phyloP scores from a whole-genome alignment of 1,140 invertebrate genomes.

The Cherax destructor region DNA sequence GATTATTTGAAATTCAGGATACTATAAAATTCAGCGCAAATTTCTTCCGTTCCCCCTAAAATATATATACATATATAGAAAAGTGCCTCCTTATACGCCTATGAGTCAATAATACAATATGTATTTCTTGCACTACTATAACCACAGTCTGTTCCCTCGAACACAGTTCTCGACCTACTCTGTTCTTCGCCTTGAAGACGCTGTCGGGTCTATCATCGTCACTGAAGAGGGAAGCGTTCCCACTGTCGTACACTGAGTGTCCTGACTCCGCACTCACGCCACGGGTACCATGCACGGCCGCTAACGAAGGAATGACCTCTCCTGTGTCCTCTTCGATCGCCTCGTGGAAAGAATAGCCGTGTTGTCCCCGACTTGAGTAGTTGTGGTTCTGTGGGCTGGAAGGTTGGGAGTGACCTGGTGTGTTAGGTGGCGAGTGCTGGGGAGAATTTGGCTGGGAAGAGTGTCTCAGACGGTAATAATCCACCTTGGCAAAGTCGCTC shows the following conservation, averaged over 20 bases:
- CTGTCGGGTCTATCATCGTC: constrained; percentile 59
- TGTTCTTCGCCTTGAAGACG: constrained; percentile 47
- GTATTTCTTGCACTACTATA: no score
- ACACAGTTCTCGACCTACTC: not conserved
- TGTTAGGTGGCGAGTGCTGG: not conserved
- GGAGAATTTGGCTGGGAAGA: not conserved
- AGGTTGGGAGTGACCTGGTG: not conserved
- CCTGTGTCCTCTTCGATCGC: constrained; percentile 30
- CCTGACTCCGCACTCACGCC: not conserved
- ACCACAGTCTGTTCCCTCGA: no score
- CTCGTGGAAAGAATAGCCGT: not conserved
- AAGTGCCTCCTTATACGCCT: no score
- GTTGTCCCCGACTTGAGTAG: not conserved
- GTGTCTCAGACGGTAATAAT: not conserved
- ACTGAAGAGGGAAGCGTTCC: constrained; percentile 41
- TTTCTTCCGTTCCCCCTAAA: no score
- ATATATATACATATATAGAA: no score
- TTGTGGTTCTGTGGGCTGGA: not conserved
- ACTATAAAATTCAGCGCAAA: no score
- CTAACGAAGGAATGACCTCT: not conserved
- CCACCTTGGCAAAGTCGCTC: not conserved
- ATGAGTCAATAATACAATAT: no score
- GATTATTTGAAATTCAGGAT: no score
- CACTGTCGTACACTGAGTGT: constrained; percentile 44
- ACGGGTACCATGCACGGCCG: no score